A percentile compares a stretch with the other conserved stretches of the same genome.
Evolutionary conservation across 1,140 invertebrate species (phyloP).

Genomic region (Pentalonia nigronervosa): DNA sequence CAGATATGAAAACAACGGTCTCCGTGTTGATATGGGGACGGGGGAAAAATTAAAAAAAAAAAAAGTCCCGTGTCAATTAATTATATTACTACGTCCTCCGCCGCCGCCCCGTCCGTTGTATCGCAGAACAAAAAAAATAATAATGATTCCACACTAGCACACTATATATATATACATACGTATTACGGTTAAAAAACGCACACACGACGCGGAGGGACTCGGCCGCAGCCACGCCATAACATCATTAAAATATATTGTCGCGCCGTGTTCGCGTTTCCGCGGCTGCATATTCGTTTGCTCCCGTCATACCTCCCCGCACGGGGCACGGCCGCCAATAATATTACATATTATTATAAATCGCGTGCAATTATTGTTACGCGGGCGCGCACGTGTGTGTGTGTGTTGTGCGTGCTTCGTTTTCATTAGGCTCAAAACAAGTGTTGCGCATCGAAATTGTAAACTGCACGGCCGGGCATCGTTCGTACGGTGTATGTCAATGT

Average conservation of each 20-base stretch:
- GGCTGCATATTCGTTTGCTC: no score
- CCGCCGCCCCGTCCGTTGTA: neutral
- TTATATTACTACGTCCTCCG: conserved; percentile 26
- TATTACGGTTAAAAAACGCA: neutral
- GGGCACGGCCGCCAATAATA: no score
- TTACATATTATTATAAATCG: neutral
- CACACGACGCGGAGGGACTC: neutral
- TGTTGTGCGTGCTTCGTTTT: neutral
- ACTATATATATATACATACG: no score
- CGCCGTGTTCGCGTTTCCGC: no score
- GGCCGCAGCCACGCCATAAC: no score
- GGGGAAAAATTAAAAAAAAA: neutral
- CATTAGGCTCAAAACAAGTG: conserved; percentile 9
- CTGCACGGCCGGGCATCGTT: neutral
- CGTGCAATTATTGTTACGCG: neutral
- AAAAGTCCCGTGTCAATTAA: conserved; percentile 42
- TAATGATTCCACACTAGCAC: neutral
- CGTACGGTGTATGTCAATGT: no score
- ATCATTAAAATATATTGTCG: no score
- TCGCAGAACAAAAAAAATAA: neutral
- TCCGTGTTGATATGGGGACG: neutral
- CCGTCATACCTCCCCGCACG: no score
- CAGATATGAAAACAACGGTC: conserved; percentile 37
- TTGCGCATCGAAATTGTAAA: conserved; percentile 16
- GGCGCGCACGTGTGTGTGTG: no score